phyloP scores from a whole-genome alignment of 2,797 vertebrate genomes.

The Chloroceryle inda region DNA sequence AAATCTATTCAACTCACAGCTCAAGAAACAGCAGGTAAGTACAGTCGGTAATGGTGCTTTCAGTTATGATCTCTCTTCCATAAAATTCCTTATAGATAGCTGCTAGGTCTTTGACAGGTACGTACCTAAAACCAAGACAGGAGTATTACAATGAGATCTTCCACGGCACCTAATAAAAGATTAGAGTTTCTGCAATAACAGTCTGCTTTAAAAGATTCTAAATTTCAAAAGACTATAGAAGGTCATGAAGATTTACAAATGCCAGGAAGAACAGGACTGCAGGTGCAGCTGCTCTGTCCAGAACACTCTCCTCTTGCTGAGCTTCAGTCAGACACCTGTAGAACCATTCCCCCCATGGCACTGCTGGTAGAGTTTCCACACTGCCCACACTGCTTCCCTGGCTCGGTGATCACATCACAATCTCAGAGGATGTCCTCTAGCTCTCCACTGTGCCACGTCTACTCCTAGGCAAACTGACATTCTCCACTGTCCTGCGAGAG shows the following conservation, averaged over 20 bases:
- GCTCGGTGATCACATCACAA: background rate
- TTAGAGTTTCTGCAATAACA: background rate
- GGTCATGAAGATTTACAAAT: background rate
- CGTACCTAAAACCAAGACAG: slow-evolving; percentile 73
- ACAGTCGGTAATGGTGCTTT: slow-evolving; percentile 78
- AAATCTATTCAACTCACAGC: slow-evolving; percentile 75
- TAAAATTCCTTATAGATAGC: slow-evolving; percentile 81
- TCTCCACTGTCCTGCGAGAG: background rate
- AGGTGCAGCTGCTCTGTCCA: background rate
- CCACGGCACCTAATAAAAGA: background rate
- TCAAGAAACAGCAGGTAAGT: slow-evolving; percentile 79
- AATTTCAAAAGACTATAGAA: background rate
- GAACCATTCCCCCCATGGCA: background rate
- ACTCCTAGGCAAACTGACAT: background rate
- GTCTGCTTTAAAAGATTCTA: background rate
- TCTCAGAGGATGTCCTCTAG: background rate
- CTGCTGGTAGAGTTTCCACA: background rate
- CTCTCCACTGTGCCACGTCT: background rate
- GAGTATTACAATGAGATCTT: background rate
- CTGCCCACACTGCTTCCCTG: background rate
- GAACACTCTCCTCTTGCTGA: background rate
- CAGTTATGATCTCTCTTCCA: slow-evolving; percentile 71
- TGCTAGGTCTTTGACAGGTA: slow-evolving; percentile 81
- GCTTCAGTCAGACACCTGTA: background rate
- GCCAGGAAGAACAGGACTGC: background rate